phyloP scores from a whole-genome alignment of 2,113 vertebrate genomes.

The Meriones unguiculatus region DNA sequence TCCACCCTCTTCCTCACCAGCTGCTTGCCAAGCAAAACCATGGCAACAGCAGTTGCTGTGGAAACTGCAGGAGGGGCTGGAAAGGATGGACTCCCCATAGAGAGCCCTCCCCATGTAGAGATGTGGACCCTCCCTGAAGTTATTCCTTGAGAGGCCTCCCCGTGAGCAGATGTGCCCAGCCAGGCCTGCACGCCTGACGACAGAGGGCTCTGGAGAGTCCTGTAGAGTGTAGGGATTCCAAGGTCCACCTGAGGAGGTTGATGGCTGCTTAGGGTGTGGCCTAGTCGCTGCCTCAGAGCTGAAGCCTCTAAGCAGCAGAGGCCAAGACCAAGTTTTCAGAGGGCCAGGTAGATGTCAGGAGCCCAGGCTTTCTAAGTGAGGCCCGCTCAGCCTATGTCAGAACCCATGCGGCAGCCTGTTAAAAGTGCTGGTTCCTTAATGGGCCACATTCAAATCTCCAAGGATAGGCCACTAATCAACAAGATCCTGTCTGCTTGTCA shows the following conservation, averaged over 20 bases:
- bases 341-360: background rate
- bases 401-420: background rate
- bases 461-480: background rate
- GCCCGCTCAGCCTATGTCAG: background rate
- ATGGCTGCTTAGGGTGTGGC: background rate
- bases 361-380: background rate
- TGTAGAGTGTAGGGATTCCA: background rate
- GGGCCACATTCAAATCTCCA: background rate
- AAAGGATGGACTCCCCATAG: constrained; percentile 65
- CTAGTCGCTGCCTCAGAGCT: background rate
- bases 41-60: constrained; percentile 84
- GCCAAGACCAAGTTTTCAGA: background rate
- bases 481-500: background rate
- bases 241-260: background rate
- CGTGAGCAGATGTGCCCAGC: constrained; percentile 29
- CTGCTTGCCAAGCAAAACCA: constrained; percentile 69
- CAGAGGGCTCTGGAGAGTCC: background rate
- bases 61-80: constrained; percentile 81
- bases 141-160: constrained; percentile 66
- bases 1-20: constrained; percentile 58
- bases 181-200: background rate
- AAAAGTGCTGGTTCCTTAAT: background rate
- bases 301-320: constrained; percentile 39
- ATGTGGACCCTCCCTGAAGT: constrained; percentile 70
- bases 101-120: constrained; percentile 56